These are phyloP conservation scores for Hirtodrosophila confusa DNA, from an alignment of 2,888 invertebrate species.

Conservation along the genomic window DNA sequence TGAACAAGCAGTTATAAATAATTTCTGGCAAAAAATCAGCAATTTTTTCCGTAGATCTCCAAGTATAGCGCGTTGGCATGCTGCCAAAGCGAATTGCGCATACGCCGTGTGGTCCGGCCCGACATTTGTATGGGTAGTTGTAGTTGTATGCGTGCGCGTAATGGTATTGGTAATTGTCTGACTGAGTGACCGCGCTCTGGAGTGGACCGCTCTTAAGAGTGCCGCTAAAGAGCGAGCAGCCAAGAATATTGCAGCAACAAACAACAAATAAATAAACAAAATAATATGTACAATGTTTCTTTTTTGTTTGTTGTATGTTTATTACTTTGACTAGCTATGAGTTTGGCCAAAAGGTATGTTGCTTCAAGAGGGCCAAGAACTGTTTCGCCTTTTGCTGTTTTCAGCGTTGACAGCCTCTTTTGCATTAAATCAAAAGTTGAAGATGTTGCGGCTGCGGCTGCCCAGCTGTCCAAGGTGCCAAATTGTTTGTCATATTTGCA, in stretches of 20 bases:
- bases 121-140: slow-evolving; percentile 49
- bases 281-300: background rate
- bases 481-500: slow-evolving; percentile 61
- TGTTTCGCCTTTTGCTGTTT: slow-evolving; percentile 9
- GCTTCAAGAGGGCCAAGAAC: slow-evolving; percentile 22
- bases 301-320: background rate
- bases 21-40: slow-evolving; percentile 84
- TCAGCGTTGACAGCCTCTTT: slow-evolving; percentile 34
- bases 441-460: slow-evolving; percentile 26
- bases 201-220: slow-evolving; percentile 40
- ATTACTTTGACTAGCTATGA: background rate
- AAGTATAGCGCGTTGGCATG: slow-evolving; percentile 94
- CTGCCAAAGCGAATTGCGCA: slow-evolving; percentile 86
- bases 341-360: slow-evolving; percentile 26
- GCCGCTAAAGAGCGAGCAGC: slow-evolving; percentile 25
- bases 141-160: slow-evolving; percentile 29
- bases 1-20: slow-evolving; percentile 83
- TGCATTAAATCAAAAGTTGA: slow-evolving; percentile 44
- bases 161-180: slow-evolving; percentile 16
- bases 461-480: slow-evolving; percentile 68
- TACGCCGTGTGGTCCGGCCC: slow-evolving; percentile 83
- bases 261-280: slow-evolving; percentile 41
- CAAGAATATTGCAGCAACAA: slow-evolving; percentile 14
- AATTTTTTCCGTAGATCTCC: slow-evolving; percentile 87
- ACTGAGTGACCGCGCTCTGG: slow-evolving; percentile 48